A percentile compares a stretch with the other conserved stretches of the same genome.
Conservation (phyloP, 2,888 invertebrate species). For the Xanthorhoe spadicearia region DNA sequence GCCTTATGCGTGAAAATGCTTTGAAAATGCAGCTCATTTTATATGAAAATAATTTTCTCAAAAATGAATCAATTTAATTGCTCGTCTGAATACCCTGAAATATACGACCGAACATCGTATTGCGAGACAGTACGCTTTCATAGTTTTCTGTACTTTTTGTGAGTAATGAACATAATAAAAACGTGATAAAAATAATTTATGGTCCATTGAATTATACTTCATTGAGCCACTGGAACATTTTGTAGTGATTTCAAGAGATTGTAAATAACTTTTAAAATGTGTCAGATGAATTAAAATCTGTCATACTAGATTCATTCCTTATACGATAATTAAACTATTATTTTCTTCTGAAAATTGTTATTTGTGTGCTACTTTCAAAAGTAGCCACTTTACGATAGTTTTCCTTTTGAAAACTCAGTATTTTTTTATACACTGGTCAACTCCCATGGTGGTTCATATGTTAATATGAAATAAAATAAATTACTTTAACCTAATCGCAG, state of each 20-base stretch:
- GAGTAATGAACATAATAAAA: slow-evolving; percentile 15
- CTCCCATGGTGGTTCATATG: not conserved
- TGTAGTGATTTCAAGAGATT: not conserved
- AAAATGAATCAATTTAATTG: not conserved
- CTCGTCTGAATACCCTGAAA: slow-evolving; percentile 37
- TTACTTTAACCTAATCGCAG: not conserved
- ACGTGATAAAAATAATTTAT: slow-evolving; percentile 1
- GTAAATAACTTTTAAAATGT: not conserved
- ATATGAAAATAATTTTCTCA: not conserved
- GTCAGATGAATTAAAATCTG: too few species aligned
- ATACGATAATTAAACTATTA: too few species aligned
- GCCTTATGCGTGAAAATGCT: too few species aligned
- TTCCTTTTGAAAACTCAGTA: too few species aligned
- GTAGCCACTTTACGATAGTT: too few species aligned
- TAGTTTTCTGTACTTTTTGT: slow-evolving; percentile 14
- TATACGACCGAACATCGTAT: slow-evolving; percentile 44
- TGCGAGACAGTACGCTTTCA: slow-evolving; percentile 23
- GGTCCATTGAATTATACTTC: not conserved
- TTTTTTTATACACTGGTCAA: too few species aligned
- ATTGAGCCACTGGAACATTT: not conserved
- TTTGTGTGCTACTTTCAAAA: too few species aligned
- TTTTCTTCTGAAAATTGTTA: too few species aligned
- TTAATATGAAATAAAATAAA: not conserved
- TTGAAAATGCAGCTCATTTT: not conserved
- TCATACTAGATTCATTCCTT: too few species aligned